Conservation (phyloP, 2,113 vertebrate species). For the Colistium nudipinnis region DNA sequence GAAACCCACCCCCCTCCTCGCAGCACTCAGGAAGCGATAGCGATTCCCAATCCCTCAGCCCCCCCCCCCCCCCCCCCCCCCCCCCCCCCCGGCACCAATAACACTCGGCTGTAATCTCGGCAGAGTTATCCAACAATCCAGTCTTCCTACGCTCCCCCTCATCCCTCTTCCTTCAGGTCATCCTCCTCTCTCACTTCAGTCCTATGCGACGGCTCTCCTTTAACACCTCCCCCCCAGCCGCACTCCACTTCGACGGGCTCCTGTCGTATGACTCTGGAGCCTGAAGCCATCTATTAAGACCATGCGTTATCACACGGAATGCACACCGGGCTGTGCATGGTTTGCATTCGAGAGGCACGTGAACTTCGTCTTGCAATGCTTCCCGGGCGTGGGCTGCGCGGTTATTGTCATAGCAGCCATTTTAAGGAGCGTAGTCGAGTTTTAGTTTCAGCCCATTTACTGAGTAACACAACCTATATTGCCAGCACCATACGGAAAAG, state of each 20-base stretch:
- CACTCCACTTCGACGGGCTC: constrained; percentile 21
- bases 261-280: constrained; percentile 30
- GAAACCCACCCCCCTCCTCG: constrained; percentile 1
- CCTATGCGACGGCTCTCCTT: constrained; percentile 12
- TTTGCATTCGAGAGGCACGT: constrained; percentile 33
- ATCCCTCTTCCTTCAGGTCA: constrained; percentile 50
- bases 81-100: constrained; percentile 13
- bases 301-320: constrained; percentile 45
- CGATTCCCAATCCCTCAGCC: constrained; percentile 20
- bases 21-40: constrained; percentile 38
- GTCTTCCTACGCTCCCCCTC: constrained; percentile 32
- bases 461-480: neutral
- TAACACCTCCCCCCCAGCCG: constrained; percentile 31
- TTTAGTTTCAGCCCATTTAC: neutral
- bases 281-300: constrained; percentile 32
- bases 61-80: constrained; percentile 21
- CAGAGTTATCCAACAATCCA: constrained; percentile 58
- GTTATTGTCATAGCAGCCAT: neutral
- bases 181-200: constrained; percentile 31
- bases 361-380: constrained; percentile 5
- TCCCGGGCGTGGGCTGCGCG: neutral
- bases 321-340: constrained; percentile 14
- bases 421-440: neutral
- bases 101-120: constrained; percentile 66
- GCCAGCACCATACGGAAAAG: neutral